Percentiles rank a stretch among this genome's conserved stretches.
These are phyloP conservation scores for Pachyrhynchus sulphureomaculatus DNA, from an alignment of 1,140 invertebrate species.

Conservation along the genomic window DNA sequence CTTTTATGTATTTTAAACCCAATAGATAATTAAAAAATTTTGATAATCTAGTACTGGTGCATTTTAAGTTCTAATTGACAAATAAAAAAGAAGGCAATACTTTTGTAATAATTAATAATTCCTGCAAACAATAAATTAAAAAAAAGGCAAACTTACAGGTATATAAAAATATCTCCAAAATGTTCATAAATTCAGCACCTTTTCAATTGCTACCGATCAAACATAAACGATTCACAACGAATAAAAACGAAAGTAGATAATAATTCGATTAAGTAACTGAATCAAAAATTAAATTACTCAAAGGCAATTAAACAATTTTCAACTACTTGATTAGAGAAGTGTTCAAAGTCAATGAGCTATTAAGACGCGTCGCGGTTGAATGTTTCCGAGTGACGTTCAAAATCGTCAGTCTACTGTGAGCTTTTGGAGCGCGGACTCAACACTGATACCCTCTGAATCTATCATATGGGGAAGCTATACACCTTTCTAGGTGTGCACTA, in stretches of 20 bases:
- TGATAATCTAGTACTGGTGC: too few relatives aligned
- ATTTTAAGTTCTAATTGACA: too few relatives aligned
- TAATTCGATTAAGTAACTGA: conserved; percentile 14
- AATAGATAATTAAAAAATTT: too few relatives aligned
- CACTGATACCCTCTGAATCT: conserved; percentile 31
- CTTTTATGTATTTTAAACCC: too few relatives aligned
- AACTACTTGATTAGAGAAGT: conserved; percentile 40
- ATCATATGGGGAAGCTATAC: conserved; percentile 37
- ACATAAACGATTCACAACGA: conserved; percentile 10
- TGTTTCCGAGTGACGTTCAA: conserved; percentile 12
- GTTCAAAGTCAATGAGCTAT: conserved; percentile 38
- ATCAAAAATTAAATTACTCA: conserved; percentile 39
- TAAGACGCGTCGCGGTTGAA: conserved; percentile 16
- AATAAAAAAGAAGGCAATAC: too few relatives aligned
- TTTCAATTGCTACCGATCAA: not conserved
- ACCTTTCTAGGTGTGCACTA: conserved; percentile 46
- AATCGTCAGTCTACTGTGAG: conserved; percentile 21
- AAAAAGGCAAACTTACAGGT: conserved; percentile 9
- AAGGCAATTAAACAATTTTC: conserved; percentile 44
- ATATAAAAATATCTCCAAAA: conserved; percentile 1
- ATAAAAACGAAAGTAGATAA: conserved; percentile 17
- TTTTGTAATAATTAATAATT: too few relatives aligned
- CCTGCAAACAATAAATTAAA: too few relatives aligned
- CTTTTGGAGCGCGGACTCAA: conserved; percentile 15
- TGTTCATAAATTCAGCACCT: not conserved